Base-by-base conservation (phyloP, 2,113 vertebrate species). In the Ondatra zibethicus region DNA sequence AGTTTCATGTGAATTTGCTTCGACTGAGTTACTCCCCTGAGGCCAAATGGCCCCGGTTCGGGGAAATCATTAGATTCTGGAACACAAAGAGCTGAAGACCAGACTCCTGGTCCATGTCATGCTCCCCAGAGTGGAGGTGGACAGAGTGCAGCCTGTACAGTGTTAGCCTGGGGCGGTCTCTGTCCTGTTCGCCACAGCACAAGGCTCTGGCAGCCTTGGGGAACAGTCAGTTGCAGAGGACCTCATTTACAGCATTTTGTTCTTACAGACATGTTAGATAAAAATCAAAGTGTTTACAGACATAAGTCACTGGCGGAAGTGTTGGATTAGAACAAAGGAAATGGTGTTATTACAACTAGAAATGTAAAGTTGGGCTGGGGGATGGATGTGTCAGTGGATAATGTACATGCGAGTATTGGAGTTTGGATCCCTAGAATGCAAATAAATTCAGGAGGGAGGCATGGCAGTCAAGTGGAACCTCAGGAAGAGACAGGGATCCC, bases 11-110 rank as follows among this genome's bases (percentile, higher is more conserved):
- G 81, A 68, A 89, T 88, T 86, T 94, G 77, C 39, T 84, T 89
- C 36, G 66, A 89, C 42, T 75, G 47, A 94, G 63, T 91, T 45
- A 68, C 25, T 85, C 55, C 42, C 70, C 78, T 78, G 72, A 72
- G 73, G 65, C 36, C 33, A 61, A 61, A 81, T 92, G 73, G 19
- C 52, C 19, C 81, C 88, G 36, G 58, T 70, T 31, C 73, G 5
- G 29, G 73, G 77, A 89, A 89, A 75, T 70, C 92, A 95, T 93
- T 93, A 50, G 23, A 39, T 85, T 89, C 47, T 88, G 87, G 76
- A 75, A 87, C 70, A 89, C 66, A 86, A n/a, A 81, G 42, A 70
- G 19, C 91, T 86, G 66, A 76, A 77, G 36, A 75, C 4, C 72
- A 91, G 72, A 92, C 58, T 91, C 21, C 76, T 47, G n/a, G 31